Conservation (phyloP, 92 coral and sea anemone species). For the Paramuricea clavata region DNA sequence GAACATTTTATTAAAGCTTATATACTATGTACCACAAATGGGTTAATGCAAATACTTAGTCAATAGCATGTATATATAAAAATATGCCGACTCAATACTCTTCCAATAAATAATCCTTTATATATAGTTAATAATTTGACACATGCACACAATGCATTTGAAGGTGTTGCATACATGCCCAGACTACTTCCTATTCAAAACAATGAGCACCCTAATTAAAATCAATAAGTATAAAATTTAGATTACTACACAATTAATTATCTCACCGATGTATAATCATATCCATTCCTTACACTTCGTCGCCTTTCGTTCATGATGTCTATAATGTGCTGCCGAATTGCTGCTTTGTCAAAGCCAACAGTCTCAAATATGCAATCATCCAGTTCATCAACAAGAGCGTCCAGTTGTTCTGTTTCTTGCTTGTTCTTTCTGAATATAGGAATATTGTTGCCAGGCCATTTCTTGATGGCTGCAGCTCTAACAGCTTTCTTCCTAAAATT, state of each 20-base stretch:
- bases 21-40: too few relatives aligned
- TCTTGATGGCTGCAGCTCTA: not conserved
- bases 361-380: conserved; percentile 3
- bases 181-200: too few relatives aligned
- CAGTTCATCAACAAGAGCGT: not conserved
- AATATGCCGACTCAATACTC: too few relatives aligned
- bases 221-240: not conserved
- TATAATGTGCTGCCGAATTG: conserved; percentile 61
- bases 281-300: conserved; percentile 53
- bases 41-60: too few relatives aligned
- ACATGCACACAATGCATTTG: too few relatives aligned
- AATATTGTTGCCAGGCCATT: not conserved
- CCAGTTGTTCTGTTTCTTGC: not conserved
- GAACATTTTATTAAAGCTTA: too few relatives aligned
- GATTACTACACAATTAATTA: not conserved
- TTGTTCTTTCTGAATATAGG: not conserved
- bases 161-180: too few relatives aligned
- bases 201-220: not conserved
- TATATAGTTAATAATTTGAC: too few relatives aligned
- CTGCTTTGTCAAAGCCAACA: conserved; percentile 56
- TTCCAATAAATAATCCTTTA: too few relatives aligned
- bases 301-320: conserved; percentile 63
- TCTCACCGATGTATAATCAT: conserved; percentile 61
- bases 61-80: too few relatives aligned
- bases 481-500: not conserved